Percentiles rank a stretch among this genome's conserved stretches.
phyloP scores from a whole-genome alignment of 2,113 vertebrate species.

The Gymnorhina tibicen region DNA sequence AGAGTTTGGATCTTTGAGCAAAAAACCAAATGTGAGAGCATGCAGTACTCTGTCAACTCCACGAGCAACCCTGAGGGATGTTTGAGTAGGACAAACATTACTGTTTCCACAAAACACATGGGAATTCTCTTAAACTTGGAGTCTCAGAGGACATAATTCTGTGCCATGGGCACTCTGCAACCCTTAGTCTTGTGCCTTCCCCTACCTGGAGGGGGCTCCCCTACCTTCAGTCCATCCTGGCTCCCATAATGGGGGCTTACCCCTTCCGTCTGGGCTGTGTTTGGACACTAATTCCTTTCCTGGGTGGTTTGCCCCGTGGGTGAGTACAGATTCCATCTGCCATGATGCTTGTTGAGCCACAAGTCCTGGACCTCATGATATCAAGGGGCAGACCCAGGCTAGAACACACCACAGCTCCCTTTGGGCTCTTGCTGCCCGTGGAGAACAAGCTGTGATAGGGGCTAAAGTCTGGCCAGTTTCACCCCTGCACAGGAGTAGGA shows the following conservation, averaged over 20 bases:
- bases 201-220: neutral
- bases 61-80: neutral
- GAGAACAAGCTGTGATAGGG: neutral
- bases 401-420: neutral
- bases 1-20: neutral
- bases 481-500: neutral
- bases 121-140: neutral
- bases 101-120: neutral
- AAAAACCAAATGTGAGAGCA: neutral
- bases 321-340: neutral
- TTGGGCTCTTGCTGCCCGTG: neutral
- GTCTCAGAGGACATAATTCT: neutral
- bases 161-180: fast-evolving
- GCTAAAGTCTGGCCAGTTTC: neutral
- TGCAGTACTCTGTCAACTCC: neutral
- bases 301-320: neutral
- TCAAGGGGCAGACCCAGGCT: neutral
- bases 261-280: neutral
- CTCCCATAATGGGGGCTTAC: neutral
- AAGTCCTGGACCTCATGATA: neutral
- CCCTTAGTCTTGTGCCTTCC: neutral
- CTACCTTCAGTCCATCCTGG: neutral
- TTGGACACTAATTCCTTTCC: neutral
- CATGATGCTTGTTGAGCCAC: neutral
- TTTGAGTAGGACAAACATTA: neutral